Percentiles rank a stretch among this genome's conserved stretches.
These are phyloP conservation scores for Adela reaumurella DNA, from an alignment of 2,888 invertebrate genomes.

Conservation along the genomic window DNA sequence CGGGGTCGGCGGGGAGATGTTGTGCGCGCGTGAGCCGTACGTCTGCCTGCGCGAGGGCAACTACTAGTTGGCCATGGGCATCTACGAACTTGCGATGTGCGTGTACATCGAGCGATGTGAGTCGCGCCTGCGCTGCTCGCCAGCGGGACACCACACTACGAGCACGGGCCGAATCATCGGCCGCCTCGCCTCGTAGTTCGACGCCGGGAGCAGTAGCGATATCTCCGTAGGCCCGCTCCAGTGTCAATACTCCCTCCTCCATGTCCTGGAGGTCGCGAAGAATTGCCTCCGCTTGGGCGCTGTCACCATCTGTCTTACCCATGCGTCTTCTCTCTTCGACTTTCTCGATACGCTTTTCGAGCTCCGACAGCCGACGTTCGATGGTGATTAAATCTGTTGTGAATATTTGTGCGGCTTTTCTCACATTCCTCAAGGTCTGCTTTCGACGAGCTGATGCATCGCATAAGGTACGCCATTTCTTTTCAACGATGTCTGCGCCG, in stretches of 20 bases:
- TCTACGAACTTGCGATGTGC: slow-evolving; percentile 65
- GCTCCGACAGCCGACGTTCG: slow-evolving; percentile 56
- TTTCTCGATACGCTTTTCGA: slow-evolving; percentile 59
- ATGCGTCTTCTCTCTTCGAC: slow-evolving; percentile 40
- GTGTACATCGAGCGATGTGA: slow-evolving; percentile 57
- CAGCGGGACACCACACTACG: slow-evolving; percentile 63
- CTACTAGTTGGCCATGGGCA: slow-evolving; percentile 68
- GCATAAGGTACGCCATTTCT: slow-evolving; percentile 76
- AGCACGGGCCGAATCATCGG: slow-evolving; percentile 63
- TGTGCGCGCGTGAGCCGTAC: slow-evolving; percentile 68
- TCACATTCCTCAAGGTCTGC: slow-evolving; percentile 33
- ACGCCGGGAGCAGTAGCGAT: slow-evolving; percentile 64
- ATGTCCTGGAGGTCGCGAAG: slow-evolving; percentile 59
- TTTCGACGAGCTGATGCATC: slow-evolving; percentile 65
- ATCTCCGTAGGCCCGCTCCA: slow-evolving; percentile 69
- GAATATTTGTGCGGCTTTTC: slow-evolving; percentile 63
- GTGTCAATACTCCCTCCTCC: slow-evolving; percentile 57
- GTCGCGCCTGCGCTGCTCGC: slow-evolving; percentile 60
- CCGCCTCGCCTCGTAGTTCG: slow-evolving; percentile 61
- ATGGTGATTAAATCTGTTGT: slow-evolving; percentile 61
- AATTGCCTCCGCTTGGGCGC: slow-evolving; percentile 57
- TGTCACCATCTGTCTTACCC: slow-evolving; percentile 34
- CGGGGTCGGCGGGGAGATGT: slow-evolving; percentile 52
- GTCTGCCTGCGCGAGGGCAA: slow-evolving; percentile 68
- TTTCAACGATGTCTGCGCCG: slow-evolving; percentile 69